Base-by-base conservation (phyloP, 1,140 invertebrate species). In the Metaphire vulgaris region DNA sequence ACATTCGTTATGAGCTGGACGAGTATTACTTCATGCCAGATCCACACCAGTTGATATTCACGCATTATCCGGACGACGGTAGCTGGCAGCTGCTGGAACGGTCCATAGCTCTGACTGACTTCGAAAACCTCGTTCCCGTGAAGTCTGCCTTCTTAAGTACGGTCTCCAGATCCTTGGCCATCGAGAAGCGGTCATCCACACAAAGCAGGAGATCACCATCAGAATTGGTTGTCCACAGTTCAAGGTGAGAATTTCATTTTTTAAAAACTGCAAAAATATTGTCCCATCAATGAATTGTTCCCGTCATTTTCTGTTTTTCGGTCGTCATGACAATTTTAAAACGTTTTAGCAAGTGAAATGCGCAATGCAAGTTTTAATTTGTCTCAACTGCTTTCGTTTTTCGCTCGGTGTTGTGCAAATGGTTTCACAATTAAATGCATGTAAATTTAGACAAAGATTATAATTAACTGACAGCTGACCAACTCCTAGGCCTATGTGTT, bases 61-160 rank as follows among this genome's bases (percentile, higher is more conserved):
- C 85, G 21, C 86, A 87, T 78, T 86, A 83, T 76, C 86, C 86
- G 1, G 84, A 87, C 70, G 84, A 86, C 41, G 30, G 75, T 1
- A 82, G 84, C 68, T 87, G 86, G 86, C 86, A 87, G 79, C 79
- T 87, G 68, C 77, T 87, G 21, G 83, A 86, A 41, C 74, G 80
- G 30, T 79, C 80, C 2, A 80, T 85, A 28, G 79, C 79, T 0
- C 79, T 85, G 66, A 80, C 83, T 64, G 85, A 87, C 79, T 87
- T 87, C 81, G 86, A 87, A 78, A 83, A 84, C 74, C 83, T 86
- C 77, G 85, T 85, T 1, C 85, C 85, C 75, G 85, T 87, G 80
- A 87, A 87, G 72, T 84, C 84, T 33, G 83, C 84, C 72, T 87
- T 87, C 80, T 87, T 81, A 86, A 86, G 75, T 86, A 86, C 78